Evolutionary conservation across 2,888 invertebrate genomes (phyloP), one percentile per base, ranked within the genome.

Genomic region (Nematopogon swammerdamellus): DNA sequence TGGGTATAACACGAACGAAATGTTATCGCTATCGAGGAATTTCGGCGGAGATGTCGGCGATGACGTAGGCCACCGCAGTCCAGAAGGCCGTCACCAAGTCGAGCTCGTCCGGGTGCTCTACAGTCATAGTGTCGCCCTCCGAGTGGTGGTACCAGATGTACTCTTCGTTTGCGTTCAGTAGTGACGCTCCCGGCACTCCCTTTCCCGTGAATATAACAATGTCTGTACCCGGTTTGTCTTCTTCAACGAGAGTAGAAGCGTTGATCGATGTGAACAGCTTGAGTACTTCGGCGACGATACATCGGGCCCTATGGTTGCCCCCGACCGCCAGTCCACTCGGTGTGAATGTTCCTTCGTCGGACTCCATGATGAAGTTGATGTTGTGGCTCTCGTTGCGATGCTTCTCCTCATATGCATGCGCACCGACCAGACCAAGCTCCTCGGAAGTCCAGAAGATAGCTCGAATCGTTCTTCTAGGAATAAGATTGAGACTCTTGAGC

Each of bases 401-500:
- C 3, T 65, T 63, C 48, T 82, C 62, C 55, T 83, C 81, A 62
- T 92, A 92, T 0, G 82, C 82, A 19, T 68, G 55, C 1, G 87
- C 88, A 25, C 92, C 92, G 47, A 85, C 58, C 0, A 84, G 69
- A 8, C 91, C 91, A 53, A 83, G 68, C 70, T 92, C 92, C 72
- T 93, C 92, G 1, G 82, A 86, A 0, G 92, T 92, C 91, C 91
- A 93, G 57, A 92, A 72, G 50, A 93, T 86, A 18, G 87, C 75
- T 57, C 88, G 80, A 20, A 93, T 63, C 0, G 92, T 92, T 60
- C 92, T 77, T 60, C 80, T 86, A 0, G 92, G 86, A 49, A 67
- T 70, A 42, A 91, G 67, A 19, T 83, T 82, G 2, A 93, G 68
- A 6, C 71, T 70, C 56, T 85, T 86, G 3, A 92, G 64, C 36